phyloP scores from a whole-genome alignment of 2,113 vertebrate species.

The Tylochromis polylepis region DNA sequence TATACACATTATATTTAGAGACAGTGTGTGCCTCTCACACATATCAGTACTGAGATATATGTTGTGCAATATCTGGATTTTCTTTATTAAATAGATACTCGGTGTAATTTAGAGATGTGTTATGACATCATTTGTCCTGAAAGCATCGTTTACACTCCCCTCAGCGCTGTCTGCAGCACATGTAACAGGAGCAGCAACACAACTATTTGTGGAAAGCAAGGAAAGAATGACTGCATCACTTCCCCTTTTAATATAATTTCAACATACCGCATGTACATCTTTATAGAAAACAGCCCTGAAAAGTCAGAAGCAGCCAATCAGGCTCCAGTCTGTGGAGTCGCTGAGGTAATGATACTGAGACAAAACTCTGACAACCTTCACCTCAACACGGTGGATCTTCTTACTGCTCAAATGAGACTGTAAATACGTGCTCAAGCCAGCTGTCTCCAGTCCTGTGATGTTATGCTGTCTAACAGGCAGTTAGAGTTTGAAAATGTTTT shows the following conservation, averaged over 20 bases:
- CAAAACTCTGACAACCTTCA: neutral
- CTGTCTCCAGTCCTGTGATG: neutral
- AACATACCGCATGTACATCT: neutral
- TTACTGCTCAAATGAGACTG: neutral
- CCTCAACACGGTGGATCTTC: neutral
- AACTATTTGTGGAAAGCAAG: neutral
- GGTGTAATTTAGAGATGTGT: neutral
- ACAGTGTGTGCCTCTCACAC: accelerated
- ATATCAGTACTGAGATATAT: neutral
- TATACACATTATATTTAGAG: neutral
- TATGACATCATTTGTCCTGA: neutral
- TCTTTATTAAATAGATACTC: neutral
- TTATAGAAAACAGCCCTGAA: neutral
- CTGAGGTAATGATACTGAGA: neutral
- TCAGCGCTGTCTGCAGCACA: neutral
- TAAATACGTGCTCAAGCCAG: neutral
- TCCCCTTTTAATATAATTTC: neutral
- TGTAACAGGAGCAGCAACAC: neutral
- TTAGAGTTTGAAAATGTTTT: neutral
- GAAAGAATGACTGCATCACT: neutral
- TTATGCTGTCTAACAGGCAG: neutral
- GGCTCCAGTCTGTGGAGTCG: neutral
- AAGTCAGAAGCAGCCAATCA: neutral
- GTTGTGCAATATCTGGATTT: accelerated
- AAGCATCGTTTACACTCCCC: neutral